Evolutionary conservation across 2,888 invertebrate species (phyloP).

Genomic region (Odontothrips loti): DNA sequence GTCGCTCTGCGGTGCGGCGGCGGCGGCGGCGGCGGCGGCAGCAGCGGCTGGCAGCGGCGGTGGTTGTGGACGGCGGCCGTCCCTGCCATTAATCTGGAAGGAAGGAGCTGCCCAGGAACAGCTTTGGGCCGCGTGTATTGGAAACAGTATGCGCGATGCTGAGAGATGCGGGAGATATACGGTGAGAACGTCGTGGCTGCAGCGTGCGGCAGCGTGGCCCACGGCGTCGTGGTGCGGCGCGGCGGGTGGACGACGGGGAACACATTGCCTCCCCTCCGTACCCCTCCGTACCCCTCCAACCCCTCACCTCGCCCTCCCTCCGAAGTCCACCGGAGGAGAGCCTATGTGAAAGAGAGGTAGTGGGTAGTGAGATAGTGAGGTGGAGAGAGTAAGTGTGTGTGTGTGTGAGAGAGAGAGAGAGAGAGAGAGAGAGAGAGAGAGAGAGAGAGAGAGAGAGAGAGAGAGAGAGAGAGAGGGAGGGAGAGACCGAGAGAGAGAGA

Average conservation of each 20-base stretch:
- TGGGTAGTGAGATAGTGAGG: too few species aligned
- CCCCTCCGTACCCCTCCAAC: too few species aligned
- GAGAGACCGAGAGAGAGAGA: background rate
- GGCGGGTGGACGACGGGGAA: too few species aligned
- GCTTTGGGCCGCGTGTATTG: slow-evolving; percentile 14
- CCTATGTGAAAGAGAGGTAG: too few species aligned
- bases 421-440: background rate
- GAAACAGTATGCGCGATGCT: slow-evolving; percentile 7
- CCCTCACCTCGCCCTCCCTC: too few species aligned
- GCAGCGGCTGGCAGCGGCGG: too few species aligned
- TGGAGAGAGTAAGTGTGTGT: background rate
- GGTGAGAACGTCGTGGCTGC: background rate
- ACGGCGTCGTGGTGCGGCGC: background rate
- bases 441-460: background rate
- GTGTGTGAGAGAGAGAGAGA: background rate
- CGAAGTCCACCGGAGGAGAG: too few species aligned
- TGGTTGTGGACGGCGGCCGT: background rate
- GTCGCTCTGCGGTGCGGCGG: background rate
- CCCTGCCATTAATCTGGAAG: slow-evolving; percentile 9
- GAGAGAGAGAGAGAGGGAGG: background rate
- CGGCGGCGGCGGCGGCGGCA: background rate
- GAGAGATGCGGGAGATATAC: slow-evolving; percentile 11
- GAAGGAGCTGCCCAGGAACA: background rate
- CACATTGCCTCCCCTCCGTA: too few species aligned
- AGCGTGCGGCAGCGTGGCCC: background rate